Conservation (phyloP, 2,888 invertebrate genomes). For the Netelia virgata region DNA sequence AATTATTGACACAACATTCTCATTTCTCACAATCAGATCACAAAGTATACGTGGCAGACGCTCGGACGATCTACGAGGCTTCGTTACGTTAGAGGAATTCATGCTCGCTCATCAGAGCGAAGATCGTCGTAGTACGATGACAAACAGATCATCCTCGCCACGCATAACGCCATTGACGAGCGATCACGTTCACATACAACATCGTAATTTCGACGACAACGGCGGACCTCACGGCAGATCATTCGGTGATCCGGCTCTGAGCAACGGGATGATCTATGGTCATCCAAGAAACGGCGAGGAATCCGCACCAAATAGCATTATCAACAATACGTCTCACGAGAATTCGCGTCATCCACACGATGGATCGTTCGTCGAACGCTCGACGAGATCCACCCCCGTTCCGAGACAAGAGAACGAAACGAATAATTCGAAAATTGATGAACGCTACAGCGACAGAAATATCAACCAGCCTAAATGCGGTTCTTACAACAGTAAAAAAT, state of each 20-base stretch:
- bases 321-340: slow-evolving; percentile 42
- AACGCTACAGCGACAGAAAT: slow-evolving; percentile 10
- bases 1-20: slow-evolving; percentile 2
- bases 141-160: slow-evolving; percentile 54
- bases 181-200: slow-evolving; percentile 79
- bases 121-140: slow-evolving; percentile 86
- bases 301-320: slow-evolving; percentile 35
- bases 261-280: slow-evolving; percentile 76
- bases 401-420: slow-evolving; percentile 31
- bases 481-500: slow-evolving; percentile 36
- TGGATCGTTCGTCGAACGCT: slow-evolving; percentile 19
- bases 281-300: slow-evolving; percentile 76
- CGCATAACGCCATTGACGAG: slow-evolving; percentile 77
- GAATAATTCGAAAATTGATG: slow-evolving; percentile 11
- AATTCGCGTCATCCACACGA: slow-evolving; percentile 53
- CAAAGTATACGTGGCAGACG: slow-evolving; percentile 77
- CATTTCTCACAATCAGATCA: slow-evolving; percentile 70
- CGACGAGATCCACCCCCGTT: slow-evolving; percentile 7
- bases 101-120: slow-evolving; percentile 92
- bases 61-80: slow-evolving; percentile 88
- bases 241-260: slow-evolving; percentile 67
- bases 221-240: slow-evolving; percentile 35
- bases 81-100: slow-evolving; percentile 92
- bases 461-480: slow-evolving; percentile 8
- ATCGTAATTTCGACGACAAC: slow-evolving; percentile 74